Percentiles rank a stretch among this genome's conserved stretches.
Conservation (phyloP, 2,797 vertebrate species). For the Pelochelys cantorii region DNA sequence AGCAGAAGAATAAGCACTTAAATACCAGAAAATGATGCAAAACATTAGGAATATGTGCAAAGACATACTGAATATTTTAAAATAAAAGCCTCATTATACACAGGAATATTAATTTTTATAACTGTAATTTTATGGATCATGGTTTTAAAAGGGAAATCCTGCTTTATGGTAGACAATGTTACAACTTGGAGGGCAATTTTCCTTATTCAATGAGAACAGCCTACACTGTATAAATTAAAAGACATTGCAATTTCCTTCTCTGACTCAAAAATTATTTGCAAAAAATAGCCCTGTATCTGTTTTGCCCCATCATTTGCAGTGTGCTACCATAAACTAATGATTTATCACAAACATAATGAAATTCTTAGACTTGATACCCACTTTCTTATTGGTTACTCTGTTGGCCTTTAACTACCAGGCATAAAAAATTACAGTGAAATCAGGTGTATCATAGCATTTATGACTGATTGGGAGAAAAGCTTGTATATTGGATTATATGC, state of each 20-base stretch:
- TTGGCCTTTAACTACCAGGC: not conserved
- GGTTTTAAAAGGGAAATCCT: constrained; percentile 6
- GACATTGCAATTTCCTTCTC: not conserved
- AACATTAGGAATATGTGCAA: not conserved
- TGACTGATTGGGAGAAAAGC: not conserved
- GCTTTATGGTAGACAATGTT: not conserved
- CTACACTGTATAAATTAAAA: not conserved
- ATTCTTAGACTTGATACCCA: not conserved
- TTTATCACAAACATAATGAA: not conserved
- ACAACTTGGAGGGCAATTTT: not conserved
- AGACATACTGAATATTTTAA: not conserved
- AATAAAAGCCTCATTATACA: not conserved
- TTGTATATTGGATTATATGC: not conserved
- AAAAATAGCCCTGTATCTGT: not conserved
- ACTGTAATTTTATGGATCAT: not conserved
- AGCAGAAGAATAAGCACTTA: not conserved
- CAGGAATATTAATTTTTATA: not conserved
- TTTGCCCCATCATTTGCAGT: not conserved
- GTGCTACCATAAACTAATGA: not conserved
- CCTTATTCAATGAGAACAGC: not conserved
- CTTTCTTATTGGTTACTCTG: not conserved
- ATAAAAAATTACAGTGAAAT: not conserved
- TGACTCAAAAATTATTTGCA: not conserved
- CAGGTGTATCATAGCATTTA: not conserved
- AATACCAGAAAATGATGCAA: not conserved